Conservation (phyloP, 2,797 vertebrate species). For the Odontamblyopus lacepedii region DNA sequence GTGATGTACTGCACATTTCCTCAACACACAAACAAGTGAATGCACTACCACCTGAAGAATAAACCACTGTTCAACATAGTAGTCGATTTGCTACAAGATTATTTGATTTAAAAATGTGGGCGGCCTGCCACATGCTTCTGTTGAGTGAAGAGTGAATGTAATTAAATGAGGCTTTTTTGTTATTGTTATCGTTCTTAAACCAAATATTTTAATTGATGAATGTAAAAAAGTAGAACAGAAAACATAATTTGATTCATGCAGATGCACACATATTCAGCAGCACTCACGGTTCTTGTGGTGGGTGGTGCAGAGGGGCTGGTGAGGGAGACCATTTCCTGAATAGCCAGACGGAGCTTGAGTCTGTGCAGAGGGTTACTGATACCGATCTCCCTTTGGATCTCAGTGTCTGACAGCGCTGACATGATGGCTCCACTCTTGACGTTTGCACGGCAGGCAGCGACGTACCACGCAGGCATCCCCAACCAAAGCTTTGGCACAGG, state of each 20-base stretch:
- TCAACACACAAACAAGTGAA: background rate
- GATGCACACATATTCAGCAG: background rate
- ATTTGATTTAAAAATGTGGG: constrained; percentile 7
- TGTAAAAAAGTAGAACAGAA: background rate
- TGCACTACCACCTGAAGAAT: constrained; percentile 10
- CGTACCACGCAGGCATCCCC: constrained; percentile 98
- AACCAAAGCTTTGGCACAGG: constrained; percentile 88
- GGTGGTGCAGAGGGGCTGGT: constrained; percentile 94
- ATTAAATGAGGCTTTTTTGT: background rate
- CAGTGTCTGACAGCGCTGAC: constrained; percentile 94
- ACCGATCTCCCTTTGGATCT: constrained; percentile 96
- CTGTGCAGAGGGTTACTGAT: constrained; percentile 95
- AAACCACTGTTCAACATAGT: constrained; percentile 13
- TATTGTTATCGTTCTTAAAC: background rate
- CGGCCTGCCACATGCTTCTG: background rate
- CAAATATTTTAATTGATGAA: background rate
- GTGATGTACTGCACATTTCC: background rate
- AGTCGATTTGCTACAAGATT: background rate
- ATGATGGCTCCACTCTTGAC: constrained; percentile 98
- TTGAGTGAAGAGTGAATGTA: constrained; percentile 1
- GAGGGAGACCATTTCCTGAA: constrained; percentile 97
- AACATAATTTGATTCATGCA: background rate
- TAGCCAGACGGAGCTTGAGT: constrained; percentile 92
- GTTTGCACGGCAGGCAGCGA: constrained; percentile 93
- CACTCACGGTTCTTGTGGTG: constrained; percentile 89